phyloP scores from a whole-genome alignment of 2,797 vertebrate species.

The Propithecus deckenii region DNA sequence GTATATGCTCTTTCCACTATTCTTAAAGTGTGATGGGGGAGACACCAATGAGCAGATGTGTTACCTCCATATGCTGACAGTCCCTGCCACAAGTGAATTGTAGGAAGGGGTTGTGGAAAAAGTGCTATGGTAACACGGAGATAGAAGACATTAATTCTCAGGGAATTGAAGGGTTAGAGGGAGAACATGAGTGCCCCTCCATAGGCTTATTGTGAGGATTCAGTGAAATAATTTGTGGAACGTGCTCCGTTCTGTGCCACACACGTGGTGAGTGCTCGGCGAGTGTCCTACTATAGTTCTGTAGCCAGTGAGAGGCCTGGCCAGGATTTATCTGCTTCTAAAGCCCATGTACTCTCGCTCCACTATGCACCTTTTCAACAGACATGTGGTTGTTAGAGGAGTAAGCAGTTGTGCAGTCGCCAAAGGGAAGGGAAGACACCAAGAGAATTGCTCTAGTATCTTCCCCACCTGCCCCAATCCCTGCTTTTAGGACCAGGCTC shows the following conservation, averaged over 20 bases:
- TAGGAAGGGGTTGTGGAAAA: not conserved
- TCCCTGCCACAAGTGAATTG: not conserved
- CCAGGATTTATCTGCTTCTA: not conserved
- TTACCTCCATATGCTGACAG: fast-evolving
- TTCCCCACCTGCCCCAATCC: not conserved
- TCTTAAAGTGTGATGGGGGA: not conserved
- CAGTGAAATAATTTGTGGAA: not conserved
- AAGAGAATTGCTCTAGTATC: not conserved
- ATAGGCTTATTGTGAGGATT: not conserved
- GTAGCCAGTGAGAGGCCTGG: not conserved
- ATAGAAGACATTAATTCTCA: not conserved
- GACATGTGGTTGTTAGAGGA: not conserved
- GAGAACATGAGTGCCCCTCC: not conserved
- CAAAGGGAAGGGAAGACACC: not conserved
- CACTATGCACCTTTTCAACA: not conserved
- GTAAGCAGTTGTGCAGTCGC: not conserved
- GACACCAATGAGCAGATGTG: not conserved
- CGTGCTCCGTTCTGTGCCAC: too few relatives aligned
- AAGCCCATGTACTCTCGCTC: not conserved
- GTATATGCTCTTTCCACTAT: not conserved
- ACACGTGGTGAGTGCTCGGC: not conserved
- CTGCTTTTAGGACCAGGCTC: not conserved
- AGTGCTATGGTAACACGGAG: not conserved
- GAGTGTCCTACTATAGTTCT: not conserved
- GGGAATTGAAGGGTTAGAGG: not conserved